A percentile compares a stretch with the other conserved stretches of the same genome.
Evolutionary conservation across 2,113 vertebrate species (phyloP).

Genomic region (Gavia stellata): DNA sequence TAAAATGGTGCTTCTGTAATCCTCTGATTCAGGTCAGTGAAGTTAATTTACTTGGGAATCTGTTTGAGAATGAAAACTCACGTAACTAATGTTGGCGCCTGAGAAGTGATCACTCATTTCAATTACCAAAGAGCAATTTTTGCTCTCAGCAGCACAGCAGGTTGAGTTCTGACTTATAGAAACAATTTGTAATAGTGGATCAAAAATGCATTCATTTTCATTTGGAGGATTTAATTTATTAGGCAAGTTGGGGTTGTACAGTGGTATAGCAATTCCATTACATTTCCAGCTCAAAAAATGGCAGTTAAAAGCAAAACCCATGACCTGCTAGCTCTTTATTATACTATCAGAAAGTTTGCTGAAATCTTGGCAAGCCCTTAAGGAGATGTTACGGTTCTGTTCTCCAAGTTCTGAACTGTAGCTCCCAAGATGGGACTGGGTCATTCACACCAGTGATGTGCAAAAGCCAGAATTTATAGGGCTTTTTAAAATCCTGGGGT

Average conservation of each 20-base stretch:
- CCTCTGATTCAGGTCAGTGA: not conserved
- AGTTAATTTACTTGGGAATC: not conserved
- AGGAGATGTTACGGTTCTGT: not conserved
- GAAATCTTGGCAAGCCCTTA: not conserved
- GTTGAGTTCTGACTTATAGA: not conserved
- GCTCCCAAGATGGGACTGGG: not conserved
- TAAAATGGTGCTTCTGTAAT: not conserved
- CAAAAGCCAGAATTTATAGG: not conserved
- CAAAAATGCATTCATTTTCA: not conserved
- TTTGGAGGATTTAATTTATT: not conserved
- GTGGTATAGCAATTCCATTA: not conserved
- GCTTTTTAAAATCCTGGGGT: not conserved
- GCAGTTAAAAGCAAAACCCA: not conserved
- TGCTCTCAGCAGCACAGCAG: not conserved
- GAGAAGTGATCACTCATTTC: not conserved
- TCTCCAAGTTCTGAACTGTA: not conserved
- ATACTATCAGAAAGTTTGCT: not conserved
- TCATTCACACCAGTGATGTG: not conserved
- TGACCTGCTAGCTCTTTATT: not conserved
- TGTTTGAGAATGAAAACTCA: not conserved
- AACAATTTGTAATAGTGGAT: not conserved
- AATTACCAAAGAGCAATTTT: not conserved
- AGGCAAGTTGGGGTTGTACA: not conserved
- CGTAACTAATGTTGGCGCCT: not conserved
- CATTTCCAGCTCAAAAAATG: not conserved